A percentile compares a stretch with the other conserved stretches of the same genome.
Conservation (phyloP, 2,797 vertebrate species). For the Acanthurus lineatus region DNA sequence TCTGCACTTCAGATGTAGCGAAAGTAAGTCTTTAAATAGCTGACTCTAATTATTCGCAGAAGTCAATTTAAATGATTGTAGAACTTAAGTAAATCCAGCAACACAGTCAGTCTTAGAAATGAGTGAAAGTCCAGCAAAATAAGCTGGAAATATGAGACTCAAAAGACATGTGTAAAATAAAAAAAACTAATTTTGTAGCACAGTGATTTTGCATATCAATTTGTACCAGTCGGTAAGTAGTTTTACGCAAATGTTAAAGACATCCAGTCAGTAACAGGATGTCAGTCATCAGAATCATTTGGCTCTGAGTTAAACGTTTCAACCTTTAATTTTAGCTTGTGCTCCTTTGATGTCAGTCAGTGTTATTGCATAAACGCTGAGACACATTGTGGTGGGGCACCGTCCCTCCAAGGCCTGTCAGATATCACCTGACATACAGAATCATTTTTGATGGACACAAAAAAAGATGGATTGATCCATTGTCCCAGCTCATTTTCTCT, state of each 20-base stretch:
- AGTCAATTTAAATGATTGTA: too few species aligned
- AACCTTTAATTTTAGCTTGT: constrained; percentile 45
- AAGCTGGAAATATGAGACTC: not conserved
- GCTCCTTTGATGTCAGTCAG: constrained; percentile 37
- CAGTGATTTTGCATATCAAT: not conserved
- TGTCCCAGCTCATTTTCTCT: constrained; percentile 16
- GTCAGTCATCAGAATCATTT: not conserved
- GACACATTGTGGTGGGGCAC: constrained; percentile 26
- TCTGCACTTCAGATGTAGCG: not conserved
- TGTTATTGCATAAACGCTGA: constrained; percentile 29
- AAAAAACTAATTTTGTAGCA: not conserved
- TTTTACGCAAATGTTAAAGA: not conserved
- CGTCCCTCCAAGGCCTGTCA: constrained; percentile 48
- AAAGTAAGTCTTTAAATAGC: too few species aligned
- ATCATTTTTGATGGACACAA: constrained; percentile 53
- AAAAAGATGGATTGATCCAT: constrained; percentile 35
- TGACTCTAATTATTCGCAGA: not conserved
- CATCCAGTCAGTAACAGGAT: not conserved
- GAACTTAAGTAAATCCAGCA: too few species aligned
- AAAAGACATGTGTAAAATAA: not conserved
- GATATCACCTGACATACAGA: constrained; percentile 52
- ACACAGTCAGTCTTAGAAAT: not conserved
- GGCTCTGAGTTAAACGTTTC: constrained; percentile 37
- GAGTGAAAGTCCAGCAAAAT: not conserved
- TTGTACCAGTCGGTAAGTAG: not conserved